Base-by-base conservation (phyloP, 2,888 invertebrate genomes). In the Lasius fuliginosus region DNA sequence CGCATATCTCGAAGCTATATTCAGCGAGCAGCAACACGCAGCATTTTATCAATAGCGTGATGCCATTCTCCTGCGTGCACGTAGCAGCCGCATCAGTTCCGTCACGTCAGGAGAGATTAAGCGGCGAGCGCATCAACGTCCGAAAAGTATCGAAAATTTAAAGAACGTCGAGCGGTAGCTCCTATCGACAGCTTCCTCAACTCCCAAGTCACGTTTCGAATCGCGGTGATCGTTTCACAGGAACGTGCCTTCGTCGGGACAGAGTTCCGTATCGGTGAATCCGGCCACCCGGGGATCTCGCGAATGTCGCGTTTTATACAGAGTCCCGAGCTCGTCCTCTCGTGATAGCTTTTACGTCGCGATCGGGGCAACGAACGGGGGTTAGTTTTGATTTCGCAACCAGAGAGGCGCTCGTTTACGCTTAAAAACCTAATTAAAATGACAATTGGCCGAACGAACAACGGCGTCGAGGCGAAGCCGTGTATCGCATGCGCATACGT, bases 391-490 rank as follows among this genome's bases (percentile, higher is more conserved):
- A 85, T 84, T 88, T 71, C 64, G 62, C 60, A 53, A 81, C 86
- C 77, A 82, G 65, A 81, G 71, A 81, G 68, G 73, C 53, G 81
- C 87, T 88, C 91, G 91, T 90, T 91, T 87, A 85, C 88, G 82
- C 86, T 89, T 87, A 86, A 90, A 91, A 90, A 87, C 87, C 87
- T 91, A 89, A 92, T 91, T 89, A 91, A 87, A 88, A 82, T 82
- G 86, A 88, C 87, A 86, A 89, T 85, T 73, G 46, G 8, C 46
- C 5, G 23, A 2, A n/a, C 18, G 85, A 83, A 81, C 77, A 33
- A 60, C n/a, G 67, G 46, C 64, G 75, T 33, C 23, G 56, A 49
- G 36, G 40, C n/a, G 62, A 76, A 56, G 12, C 23, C 23, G 56
- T 58, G 36, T 73, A 36, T 82, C 76, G 40, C 58, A 27, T 67